A percentile compares a stretch with the other conserved stretches of the same genome.
phyloP scores from a whole-genome alignment of 2,113 vertebrate genomes.

The Labrus mixtus region DNA sequence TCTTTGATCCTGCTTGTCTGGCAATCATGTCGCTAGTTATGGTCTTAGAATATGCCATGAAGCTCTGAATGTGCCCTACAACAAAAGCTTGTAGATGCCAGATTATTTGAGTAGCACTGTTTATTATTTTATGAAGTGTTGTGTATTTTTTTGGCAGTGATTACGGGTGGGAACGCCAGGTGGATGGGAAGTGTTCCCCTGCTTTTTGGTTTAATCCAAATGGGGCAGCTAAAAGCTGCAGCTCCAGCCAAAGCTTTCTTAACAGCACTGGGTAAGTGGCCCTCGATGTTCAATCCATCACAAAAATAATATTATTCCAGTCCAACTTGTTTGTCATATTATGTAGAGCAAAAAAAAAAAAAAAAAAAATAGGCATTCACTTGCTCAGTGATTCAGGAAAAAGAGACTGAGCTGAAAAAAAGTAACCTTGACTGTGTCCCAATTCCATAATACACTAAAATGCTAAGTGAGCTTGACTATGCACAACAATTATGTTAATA shows the following conservation, averaged over 20 bases:
- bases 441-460: constrained; percentile 21
- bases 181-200: constrained; percentile 90
- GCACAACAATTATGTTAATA: not conserved
- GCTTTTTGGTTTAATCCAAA: constrained; percentile 96
- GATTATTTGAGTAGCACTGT: constrained; percentile 56
- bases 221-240: constrained; percentile 88
- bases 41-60: constrained; percentile 63
- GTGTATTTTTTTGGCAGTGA: constrained; percentile 85
- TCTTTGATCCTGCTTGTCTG: constrained; percentile 80
- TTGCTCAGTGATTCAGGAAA: constrained; percentile 11
- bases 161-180: constrained; percentile 93
- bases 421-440: constrained; percentile 24
- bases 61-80: constrained; percentile 48
- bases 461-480: not conserved
- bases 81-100: constrained; percentile 45
- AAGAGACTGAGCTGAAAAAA: constrained; percentile 17
- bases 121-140: constrained; percentile 63
- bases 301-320: constrained; percentile 52
- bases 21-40: constrained; percentile 72
- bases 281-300: constrained; percentile 59
- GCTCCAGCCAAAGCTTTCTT: constrained; percentile 90
- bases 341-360: constrained; percentile 47
- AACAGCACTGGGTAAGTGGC: constrained; percentile 95
- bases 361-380: constrained; percentile 48
- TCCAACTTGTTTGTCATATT: constrained; percentile 49